These are phyloP conservation scores for Phataginus tricuspis DNA, from an alignment of 2,797 vertebrate species.

Conservation along the genomic window DNA sequence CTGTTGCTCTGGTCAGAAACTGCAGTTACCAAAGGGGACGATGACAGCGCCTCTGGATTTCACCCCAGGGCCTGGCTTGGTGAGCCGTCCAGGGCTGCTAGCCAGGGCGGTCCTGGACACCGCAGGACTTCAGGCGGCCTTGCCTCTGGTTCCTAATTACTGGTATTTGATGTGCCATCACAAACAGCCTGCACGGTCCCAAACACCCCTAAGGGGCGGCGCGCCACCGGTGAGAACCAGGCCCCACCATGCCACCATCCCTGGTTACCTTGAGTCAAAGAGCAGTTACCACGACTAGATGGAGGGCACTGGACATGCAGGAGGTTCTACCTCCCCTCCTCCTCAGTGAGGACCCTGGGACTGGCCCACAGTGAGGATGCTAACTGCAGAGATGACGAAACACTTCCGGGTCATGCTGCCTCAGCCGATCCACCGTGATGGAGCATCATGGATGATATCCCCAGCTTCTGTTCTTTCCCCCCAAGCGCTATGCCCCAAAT, in stretches of 20 bases:
- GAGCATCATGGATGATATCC: background rate
- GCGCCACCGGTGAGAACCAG: fast-evolving
- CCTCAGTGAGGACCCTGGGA: background rate
- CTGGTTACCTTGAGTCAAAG: background rate
- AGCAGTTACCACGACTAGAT: background rate
- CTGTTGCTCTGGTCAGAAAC: background rate
- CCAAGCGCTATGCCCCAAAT: background rate
- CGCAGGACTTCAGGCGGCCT: background rate
- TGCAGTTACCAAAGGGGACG: fast-evolving
- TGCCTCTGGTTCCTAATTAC: background rate
- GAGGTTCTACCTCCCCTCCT: fast-evolving
- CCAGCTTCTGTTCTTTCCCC: background rate
- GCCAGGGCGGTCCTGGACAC: background rate
- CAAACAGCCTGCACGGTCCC: fast-evolving
- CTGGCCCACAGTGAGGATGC: fast-evolving
- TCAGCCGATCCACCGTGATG: fast-evolving
- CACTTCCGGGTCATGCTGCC: fast-evolving
- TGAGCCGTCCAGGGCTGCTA: background rate
- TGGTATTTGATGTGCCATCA: background rate
- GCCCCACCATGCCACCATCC: background rate
- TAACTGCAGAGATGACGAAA: background rate
- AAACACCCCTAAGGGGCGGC: background rate
- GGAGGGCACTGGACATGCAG: background rate
- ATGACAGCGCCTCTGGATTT: fast-evolving
- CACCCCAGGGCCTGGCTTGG: background rate